Conservation (phyloP, 2,888 invertebrate genomes). For the Eudemis profundana region DNA sequence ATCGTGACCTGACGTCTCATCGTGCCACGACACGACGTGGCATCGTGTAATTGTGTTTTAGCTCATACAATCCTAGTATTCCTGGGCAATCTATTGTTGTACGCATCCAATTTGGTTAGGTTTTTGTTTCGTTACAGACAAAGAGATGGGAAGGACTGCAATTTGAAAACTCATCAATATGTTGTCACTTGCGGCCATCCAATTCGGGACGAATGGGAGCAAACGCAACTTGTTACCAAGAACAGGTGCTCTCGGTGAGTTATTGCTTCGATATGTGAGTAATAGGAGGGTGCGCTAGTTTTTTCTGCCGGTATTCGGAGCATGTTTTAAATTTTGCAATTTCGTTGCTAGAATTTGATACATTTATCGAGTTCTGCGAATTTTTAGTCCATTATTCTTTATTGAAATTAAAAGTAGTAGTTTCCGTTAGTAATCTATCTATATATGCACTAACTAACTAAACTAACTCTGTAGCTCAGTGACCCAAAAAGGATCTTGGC, state of each 20-base stretch:
- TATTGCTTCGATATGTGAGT: constrained; percentile 64
- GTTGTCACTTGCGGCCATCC: constrained; percentile 43
- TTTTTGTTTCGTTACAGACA: constrained; percentile 22
- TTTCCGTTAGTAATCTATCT: no score
- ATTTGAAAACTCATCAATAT: constrained; percentile 43
- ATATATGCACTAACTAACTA: no score
- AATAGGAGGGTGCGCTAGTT: constrained; percentile 50
- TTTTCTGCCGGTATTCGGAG: constrained; percentile 7
- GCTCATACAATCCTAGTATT: constrained; percentile 1
- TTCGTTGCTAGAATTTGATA: not conserved
- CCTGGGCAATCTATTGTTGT: constrained; percentile 21
- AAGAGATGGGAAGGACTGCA: constrained; percentile 35
- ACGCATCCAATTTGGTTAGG: constrained; percentile 25
- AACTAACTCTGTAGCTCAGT: no score
- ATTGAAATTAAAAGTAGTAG: no score
- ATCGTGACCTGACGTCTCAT: no score
- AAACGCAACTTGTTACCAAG: constrained; percentile 50
- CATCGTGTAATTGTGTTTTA: no score
- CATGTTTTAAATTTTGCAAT: constrained; percentile 5
- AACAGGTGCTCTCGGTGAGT: constrained; percentile 67
- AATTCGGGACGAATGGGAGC: constrained; percentile 32
- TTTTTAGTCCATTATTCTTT: no score
- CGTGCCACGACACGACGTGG: no score
- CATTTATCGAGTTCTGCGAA: constrained; percentile 10
- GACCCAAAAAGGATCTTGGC: no score